Evolutionary conservation across 2,113 vertebrate genomes (phyloP).

Genomic region (Petroica traversi): DNA sequence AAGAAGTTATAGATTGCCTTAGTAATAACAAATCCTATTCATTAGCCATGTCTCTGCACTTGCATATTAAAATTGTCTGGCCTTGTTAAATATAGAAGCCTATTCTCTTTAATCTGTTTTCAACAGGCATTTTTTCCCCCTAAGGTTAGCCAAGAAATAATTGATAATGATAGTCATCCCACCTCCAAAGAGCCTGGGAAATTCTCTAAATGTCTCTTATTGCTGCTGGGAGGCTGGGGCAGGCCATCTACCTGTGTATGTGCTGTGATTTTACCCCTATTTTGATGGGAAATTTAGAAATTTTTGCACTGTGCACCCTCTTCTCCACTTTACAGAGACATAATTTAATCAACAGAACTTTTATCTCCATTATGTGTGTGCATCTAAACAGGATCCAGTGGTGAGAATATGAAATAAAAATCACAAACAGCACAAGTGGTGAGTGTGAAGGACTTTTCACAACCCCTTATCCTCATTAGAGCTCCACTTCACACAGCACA

Average conservation of each 20-base stretch:
- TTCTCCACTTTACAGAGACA: background rate
- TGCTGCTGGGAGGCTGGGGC: background rate
- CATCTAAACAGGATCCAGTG: background rate
- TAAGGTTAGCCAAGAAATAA: background rate
- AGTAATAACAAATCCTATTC: background rate
- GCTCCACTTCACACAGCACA: background rate
- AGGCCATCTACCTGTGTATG: background rate
- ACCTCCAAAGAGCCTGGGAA: background rate
- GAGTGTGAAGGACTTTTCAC: background rate
- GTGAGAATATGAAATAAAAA: background rate
- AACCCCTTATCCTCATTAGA: background rate
- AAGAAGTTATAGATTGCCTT: background rate
- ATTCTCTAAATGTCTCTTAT: background rate
- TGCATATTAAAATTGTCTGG: background rate
- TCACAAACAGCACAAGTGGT: background rate
- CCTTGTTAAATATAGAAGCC: conserved; percentile 26
- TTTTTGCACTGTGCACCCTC: background rate
- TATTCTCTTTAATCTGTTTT: background rate
- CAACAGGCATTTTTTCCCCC: background rate
- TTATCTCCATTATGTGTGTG: background rate
- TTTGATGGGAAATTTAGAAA: background rate
- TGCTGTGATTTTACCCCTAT: background rate
- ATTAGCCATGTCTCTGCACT: background rate
- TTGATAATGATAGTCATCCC: background rate
- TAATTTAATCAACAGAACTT: background rate